Base-by-base conservation (phyloP, 2,113 vertebrate genomes). In the Engraulis encrasicolus region DNA sequence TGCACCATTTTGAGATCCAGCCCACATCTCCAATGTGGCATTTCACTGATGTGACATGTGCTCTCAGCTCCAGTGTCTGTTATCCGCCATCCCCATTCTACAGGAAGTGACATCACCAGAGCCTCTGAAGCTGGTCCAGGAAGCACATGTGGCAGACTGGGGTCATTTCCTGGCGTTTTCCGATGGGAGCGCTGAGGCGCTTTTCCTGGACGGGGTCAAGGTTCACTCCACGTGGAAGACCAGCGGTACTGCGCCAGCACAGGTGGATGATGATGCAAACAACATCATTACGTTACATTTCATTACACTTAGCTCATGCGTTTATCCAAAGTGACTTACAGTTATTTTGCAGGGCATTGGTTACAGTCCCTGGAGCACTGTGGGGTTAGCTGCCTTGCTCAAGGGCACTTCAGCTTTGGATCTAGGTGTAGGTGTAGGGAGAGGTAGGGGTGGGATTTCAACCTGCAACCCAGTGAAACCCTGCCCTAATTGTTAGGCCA, bases 61-160 rank as follows among this genome's bases (percentile, higher is more conserved):
- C n/a, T 74, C 27, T 15, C 27, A 74, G 34, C 14, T 74, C 11
- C 27, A 1, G 15, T 74, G 2, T 74, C 12, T 31, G 66, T 1
- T 27, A 74, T 36, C 27, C 66, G 31, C 31, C 2, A 31, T 74
- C 31, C 12, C 27, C 1, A 83, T 1, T 81, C 84, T 78, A 40
- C 84, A 95, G 94, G 87, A 78, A 0, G 79, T 36, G 6, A 12
- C 7, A 27, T 20, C 78, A n/a, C 84, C 71, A 82, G 84, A 86
- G 40, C 7, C 86, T 48, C 31, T 23, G 2, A 20, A 3, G 1
- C 78, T 79, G 77, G 83, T 91, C 79, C 87, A 83, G 54, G 86
- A 85, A 50, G 54, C 87, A 49, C 40, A 15, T 0, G 66, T 88
- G 38, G n/a, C 34, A 6, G 81, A 82, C 31, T 78, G 81, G 0